Evolutionary conservation across 2,113 vertebrate genomes (phyloP).

Genomic region (Channa argus): DNA sequence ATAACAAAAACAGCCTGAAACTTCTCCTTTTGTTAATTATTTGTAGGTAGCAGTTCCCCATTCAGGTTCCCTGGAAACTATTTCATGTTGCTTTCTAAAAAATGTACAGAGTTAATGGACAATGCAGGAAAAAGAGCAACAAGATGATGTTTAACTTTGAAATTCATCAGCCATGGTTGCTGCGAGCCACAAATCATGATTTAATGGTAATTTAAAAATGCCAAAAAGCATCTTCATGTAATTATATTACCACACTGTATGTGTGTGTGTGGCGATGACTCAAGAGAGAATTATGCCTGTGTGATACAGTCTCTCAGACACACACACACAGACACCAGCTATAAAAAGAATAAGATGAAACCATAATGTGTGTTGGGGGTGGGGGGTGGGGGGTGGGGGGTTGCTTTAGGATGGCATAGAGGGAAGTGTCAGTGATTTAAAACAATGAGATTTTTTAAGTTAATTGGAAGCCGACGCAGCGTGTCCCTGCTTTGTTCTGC

Average conservation of each 20-base stretch:
- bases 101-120: neutral
- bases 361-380: neutral
- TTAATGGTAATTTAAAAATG: neutral
- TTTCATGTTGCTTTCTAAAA: neutral
- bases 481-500: constrained; percentile 42
- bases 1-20: no score
- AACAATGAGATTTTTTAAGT: constrained; percentile 38
- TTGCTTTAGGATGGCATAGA: constrained; percentile 18
- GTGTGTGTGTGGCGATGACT: neutral
- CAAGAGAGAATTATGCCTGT: neutral
- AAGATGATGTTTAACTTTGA: neutral
- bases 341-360: constrained; percentile 24
- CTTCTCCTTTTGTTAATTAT: no score
- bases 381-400: no score
- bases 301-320: neutral
- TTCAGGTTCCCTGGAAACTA: neutral
- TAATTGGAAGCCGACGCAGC: constrained; percentile 64
- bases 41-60: no score
- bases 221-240: neutral
- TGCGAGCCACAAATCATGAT: neutral
- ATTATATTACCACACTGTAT: neutral
- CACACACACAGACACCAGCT: neutral
- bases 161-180: no score
- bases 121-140: neutral
- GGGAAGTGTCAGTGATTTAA: constrained; percentile 44